Percentiles rank a stretch among this genome's conserved stretches.
Conservation (phyloP, 2,888 invertebrate genomes). For the Ernsta delagoae region DNA sequence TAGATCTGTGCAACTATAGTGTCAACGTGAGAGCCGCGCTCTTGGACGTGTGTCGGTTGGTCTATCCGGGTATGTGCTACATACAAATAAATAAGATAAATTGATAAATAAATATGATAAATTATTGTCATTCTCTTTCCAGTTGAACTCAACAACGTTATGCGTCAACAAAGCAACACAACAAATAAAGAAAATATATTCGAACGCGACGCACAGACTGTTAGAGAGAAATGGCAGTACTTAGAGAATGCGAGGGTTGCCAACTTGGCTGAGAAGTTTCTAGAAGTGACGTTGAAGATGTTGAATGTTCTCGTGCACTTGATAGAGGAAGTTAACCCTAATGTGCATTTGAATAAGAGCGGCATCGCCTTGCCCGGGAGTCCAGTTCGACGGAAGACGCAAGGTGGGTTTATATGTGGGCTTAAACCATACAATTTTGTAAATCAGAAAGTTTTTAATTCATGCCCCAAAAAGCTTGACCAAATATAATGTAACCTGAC, state of each 20-base stretch:
- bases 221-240: constrained; percentile 73
- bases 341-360: constrained; percentile 74
- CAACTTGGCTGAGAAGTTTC: constrained; percentile 85
- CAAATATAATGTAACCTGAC: no score
- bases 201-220: constrained; percentile 64
- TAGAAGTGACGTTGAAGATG: constrained; percentile 88
- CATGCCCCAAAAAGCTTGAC: no score
- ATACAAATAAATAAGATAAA: no score
- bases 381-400: constrained; percentile 76
- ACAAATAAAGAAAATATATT: constrained; percentile 71
- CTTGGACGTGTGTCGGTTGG: constrained; percentile 65
- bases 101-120: no score
- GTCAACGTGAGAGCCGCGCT: constrained; percentile 62
- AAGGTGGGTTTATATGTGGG: no score
- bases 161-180: constrained; percentile 58
- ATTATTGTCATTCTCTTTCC: constrained; percentile 41
- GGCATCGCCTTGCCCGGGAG: constrained; percentile 85
- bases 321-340: constrained; percentile 88
- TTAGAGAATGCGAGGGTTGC: constrained; percentile 72
- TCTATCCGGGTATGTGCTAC: constrained; percentile 69
- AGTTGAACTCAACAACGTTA: constrained; percentile 78
- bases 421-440: no score
- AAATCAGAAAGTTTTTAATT: no score
- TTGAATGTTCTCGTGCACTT: constrained; percentile 91
- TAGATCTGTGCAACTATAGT: constrained; percentile 65